Evolutionary conservation across 2,797 vertebrate genomes (phyloP).

Genomic region (Propithecus perrieri): DNA sequence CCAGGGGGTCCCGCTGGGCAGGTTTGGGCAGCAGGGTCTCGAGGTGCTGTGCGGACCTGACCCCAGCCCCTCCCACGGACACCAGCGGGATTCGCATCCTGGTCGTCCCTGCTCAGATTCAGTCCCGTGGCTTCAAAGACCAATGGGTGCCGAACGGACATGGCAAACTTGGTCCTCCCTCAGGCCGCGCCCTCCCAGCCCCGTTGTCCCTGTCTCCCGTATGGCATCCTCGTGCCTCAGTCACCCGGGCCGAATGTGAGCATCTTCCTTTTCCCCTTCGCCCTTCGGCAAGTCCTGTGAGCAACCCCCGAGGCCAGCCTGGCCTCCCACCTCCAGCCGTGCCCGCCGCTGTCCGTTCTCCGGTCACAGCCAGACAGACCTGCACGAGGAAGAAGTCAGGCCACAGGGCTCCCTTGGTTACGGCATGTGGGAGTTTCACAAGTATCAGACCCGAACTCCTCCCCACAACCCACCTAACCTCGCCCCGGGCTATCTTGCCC

Average conservation of each 20-base stretch:
- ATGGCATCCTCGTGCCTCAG: fast-evolving
- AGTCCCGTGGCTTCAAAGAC: background rate
- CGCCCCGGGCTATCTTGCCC: background rate
- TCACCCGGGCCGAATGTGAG: background rate
- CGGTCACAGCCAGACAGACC: background rate
- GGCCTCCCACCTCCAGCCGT: too few species aligned
- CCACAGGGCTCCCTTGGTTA: background rate
- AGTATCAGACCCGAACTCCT: background rate
- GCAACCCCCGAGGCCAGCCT: background rate
- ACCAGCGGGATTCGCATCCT: background rate
- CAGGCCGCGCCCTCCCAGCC: fast-evolving
- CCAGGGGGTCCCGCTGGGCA: background rate
- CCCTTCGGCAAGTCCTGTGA: background rate
- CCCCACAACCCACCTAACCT: background rate
- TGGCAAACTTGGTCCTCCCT: too few species aligned
- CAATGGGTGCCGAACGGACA: background rate
- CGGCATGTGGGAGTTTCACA: background rate
- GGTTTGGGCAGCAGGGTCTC: background rate
- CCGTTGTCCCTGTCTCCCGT: fast-evolving
- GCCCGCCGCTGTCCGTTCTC: background rate
- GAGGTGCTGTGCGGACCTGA: fast-evolving
- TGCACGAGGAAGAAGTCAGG: background rate
- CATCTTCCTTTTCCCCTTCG: background rate
- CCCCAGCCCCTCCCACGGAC: too few species aligned
- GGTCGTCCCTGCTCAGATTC: background rate